Percentiles rank a stretch among this genome's conserved stretches.
Conservation (phyloP, 2,888 invertebrate species). For the Leptopilina drosophilae region DNA sequence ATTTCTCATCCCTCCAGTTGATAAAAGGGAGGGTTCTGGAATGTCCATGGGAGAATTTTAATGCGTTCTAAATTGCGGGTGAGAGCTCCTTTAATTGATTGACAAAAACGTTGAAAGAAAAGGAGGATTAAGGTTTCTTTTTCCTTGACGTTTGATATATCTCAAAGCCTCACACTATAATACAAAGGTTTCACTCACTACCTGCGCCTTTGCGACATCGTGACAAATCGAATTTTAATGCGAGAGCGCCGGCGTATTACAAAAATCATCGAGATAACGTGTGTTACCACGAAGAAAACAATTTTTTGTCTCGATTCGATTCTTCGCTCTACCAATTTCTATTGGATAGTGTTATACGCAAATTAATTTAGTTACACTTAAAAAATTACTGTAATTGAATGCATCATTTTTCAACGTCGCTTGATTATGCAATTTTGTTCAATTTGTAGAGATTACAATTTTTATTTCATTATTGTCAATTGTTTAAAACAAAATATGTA, state of each 20-base stretch:
- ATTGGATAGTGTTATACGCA: conserved; percentile 13
- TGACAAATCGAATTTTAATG: conserved; percentile 40
- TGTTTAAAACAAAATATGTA: too few relatives aligned
- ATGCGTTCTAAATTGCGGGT: conserved; percentile 52
- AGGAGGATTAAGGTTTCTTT: conserved; percentile 5
- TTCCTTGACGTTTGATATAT: conserved; percentile 23
- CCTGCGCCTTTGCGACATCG: conserved; percentile 35
- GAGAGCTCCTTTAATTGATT: conserved; percentile 51
- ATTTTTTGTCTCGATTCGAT: conserved; percentile 5
- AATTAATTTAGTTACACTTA: neutral
- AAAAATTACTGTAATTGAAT: conserved; percentile 13
- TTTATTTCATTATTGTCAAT: neutral
- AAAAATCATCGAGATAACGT: conserved; percentile 25
- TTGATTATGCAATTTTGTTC: conserved; percentile 32
- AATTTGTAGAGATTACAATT: neutral
- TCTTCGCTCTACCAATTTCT: conserved; percentile 15
- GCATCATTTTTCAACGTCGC: neutral
- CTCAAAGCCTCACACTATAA: neutral
- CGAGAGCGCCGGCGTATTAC: conserved; percentile 19
- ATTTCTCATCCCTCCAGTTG: conserved; percentile 8
- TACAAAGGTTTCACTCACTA: neutral
- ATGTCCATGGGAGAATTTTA: conserved; percentile 42
- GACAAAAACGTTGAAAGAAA: conserved; percentile 44
- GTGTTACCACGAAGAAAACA: conserved; percentile 23
- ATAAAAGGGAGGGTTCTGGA: conserved; percentile 15